These are phyloP conservation scores for Drosophila longiperda DNA, from an alignment of 2,888 invertebrate genomes.

Conservation along the genomic window DNA sequence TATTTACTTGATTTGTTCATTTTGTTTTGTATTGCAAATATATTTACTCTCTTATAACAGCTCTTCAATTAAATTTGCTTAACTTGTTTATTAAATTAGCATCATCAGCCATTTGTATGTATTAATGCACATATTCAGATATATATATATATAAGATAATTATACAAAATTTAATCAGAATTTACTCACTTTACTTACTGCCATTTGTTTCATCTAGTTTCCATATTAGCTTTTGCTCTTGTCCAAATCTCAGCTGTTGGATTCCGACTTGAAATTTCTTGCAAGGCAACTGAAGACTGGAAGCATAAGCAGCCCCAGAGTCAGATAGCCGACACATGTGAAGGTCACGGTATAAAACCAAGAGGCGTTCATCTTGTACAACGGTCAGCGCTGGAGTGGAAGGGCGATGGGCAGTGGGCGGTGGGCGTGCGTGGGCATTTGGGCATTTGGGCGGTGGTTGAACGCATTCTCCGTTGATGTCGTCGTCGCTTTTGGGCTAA, in stretches of 20 bases:
- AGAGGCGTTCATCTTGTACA: constrained; percentile 36
- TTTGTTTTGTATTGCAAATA: background rate
- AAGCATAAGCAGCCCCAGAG: background rate
- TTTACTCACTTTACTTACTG: background rate
- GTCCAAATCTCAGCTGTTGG: constrained; percentile 4
- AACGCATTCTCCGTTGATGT: constrained; percentile 2
- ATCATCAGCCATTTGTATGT: background rate
- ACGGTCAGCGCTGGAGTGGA: background rate
- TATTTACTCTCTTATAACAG: background rate
- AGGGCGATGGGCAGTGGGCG: background rate
- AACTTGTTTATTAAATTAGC: background rate
- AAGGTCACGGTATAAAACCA: constrained; percentile 51
- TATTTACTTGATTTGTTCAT: background rate
- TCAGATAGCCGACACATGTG: constrained; percentile 41
- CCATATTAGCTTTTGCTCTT: background rate
- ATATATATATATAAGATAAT: background rate
- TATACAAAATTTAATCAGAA: background rate
- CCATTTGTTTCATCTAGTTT: background rate
- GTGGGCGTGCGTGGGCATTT: constrained; percentile 1
- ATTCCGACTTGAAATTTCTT: background rate
- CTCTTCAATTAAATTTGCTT: background rate
- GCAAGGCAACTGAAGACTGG: too few species aligned
- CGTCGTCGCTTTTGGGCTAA: constrained; percentile 73
- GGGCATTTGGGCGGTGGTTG: too few species aligned
- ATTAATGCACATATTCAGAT: background rate